phyloP scores from a whole-genome alignment of 2,888 invertebrate genomes.

The Idaea dimidiata region DNA sequence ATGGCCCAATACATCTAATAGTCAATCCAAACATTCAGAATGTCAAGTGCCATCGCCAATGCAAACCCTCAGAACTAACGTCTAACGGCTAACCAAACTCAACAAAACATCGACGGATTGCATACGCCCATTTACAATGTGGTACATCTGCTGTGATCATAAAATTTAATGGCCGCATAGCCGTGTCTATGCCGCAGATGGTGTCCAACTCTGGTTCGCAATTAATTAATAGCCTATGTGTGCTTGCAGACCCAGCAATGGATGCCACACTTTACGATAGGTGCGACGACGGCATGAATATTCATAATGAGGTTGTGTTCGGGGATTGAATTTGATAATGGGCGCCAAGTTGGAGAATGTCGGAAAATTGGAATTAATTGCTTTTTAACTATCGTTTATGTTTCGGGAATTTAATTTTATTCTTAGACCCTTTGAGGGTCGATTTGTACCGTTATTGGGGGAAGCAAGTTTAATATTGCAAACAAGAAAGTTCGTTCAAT shows the following conservation, averaged over 20 bases:
- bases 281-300: conserved; percentile 57
- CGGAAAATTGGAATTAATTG: conserved; percentile 19
- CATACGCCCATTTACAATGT: conserved; percentile 55
- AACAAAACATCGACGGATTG: conserved; percentile 30
- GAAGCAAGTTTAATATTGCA: conserved; percentile 2
- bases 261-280: conserved; percentile 67
- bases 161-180: conserved; percentile 66
- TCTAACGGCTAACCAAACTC: conserved; percentile 7
- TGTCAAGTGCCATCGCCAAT: background rate
- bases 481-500: background rate
- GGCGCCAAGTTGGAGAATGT: conserved; percentile 20
- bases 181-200: conserved; percentile 62
- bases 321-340: conserved; percentile 45
- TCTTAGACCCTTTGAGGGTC: conserved; percentile 1
- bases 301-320: conserved; percentile 53
- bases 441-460: background rate
- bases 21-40: background rate
- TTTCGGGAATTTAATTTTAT: conserved; percentile 11
- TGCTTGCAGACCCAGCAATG: conserved; percentile 66
- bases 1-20: background rate
- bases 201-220: conserved; percentile 60
- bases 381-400: conserved; percentile 21
- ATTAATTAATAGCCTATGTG: conserved; percentile 72
- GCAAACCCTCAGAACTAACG: background rate
- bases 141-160: conserved; percentile 64